phyloP scores from a whole-genome alignment of 1,140 invertebrate species.

The Lepidurus packardi region DNA sequence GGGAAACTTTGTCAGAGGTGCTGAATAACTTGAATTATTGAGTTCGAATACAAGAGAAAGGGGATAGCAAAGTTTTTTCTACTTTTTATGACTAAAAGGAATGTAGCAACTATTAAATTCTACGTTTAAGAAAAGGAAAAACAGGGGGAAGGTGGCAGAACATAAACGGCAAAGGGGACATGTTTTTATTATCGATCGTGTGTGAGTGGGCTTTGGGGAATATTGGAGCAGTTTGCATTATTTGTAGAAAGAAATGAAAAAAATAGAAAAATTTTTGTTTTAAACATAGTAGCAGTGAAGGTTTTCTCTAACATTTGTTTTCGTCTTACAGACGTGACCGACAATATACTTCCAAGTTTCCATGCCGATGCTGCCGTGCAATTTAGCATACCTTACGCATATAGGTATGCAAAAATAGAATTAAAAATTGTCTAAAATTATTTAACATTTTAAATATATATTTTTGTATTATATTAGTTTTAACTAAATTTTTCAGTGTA shows the following conservation, averaged over 20 bases:
- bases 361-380: neutral
- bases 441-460: neutral
- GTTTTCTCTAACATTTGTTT: too few relatives aligned
- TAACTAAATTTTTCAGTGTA: too few relatives aligned
- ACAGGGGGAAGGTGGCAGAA: neutral
- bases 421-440: neutral
- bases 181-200: neutral
- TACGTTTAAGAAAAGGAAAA: neutral
- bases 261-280: too few relatives aligned
- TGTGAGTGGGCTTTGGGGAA: neutral
- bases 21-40: neutral
- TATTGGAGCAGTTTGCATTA: neutral
- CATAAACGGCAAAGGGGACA: neutral
- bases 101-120: neutral
- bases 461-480: neutral
- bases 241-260: neutral
- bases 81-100: neutral
- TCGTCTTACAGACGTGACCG: neutral
- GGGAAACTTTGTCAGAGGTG: neutral
- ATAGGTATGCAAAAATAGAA: neutral
- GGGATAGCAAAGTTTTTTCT: neutral
- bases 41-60: neutral
- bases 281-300: too few relatives aligned
- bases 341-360: neutral
- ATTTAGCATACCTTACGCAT: neutral